A percentile compares a stretch with the other conserved stretches of the same genome.
phyloP scores from a whole-genome alignment of 2,113 vertebrate species.

The mouse (Mus musculus) region DNA sequence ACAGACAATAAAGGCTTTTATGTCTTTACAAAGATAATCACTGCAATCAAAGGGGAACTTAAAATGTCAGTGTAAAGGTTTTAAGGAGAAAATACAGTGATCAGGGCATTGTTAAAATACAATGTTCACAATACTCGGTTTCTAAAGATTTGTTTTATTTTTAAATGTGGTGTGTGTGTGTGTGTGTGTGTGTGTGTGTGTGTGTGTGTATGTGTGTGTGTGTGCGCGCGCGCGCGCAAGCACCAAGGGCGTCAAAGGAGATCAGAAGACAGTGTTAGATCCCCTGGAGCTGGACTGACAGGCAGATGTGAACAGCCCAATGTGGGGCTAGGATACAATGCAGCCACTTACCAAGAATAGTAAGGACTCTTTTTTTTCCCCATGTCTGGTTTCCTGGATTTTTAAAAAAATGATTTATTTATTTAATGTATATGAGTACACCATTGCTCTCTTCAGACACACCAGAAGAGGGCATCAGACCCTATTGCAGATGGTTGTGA shows the following conservation, averaged over 20 bases:
- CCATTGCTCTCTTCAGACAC: too few relatives aligned
- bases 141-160: neutral
- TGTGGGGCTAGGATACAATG: neutral
- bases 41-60: neutral
- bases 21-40: neutral
- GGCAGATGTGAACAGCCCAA: neutral
- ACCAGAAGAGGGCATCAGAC: too few relatives aligned
- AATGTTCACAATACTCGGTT: neutral
- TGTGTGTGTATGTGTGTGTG: neutral
- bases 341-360: neutral
- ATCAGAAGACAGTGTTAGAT: neutral
- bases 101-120: conserved; percentile 6
- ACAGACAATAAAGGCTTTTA: neutral
- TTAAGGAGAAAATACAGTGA: conserved; percentile 30
- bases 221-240: neutral
- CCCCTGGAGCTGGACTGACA: neutral
- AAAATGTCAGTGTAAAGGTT: conserved; percentile 25
- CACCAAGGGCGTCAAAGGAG: neutral
- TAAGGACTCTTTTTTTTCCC: neutral
- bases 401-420: neutral
- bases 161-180: neutral
- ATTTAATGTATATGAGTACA: too few relatives aligned
- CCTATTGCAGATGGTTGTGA: too few relatives aligned
- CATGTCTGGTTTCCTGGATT: neutral
- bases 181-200: neutral